Evolutionary conservation across 2,797 vertebrate genomes (phyloP).

Genomic region (Eremophila alpestris): DNA sequence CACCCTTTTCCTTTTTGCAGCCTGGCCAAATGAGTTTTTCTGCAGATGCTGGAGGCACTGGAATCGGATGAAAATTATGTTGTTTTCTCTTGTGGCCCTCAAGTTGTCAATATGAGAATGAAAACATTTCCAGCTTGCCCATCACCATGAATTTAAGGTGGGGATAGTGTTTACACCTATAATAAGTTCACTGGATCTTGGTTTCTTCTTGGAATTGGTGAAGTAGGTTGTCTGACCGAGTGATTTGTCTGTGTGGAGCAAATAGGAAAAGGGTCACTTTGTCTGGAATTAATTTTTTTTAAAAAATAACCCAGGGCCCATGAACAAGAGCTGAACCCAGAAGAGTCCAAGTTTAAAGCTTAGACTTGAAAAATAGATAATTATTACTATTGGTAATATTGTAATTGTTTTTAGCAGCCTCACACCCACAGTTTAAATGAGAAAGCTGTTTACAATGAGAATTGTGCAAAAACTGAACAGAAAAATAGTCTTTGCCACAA

Average conservation of each 20-base stretch:
- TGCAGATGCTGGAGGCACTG: neutral
- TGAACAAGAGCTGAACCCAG: neutral
- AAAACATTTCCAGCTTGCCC: neutral
- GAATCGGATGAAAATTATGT: neutral
- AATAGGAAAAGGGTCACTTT: neutral
- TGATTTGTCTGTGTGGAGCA: neutral
- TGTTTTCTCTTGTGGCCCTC: neutral
- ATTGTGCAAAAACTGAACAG: neutral
- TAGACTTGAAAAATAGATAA: neutral
- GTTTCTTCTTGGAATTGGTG: neutral
- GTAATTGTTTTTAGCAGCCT: neutral
- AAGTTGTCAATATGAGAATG: neutral
- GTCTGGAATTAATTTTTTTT: neutral
- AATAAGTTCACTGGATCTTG: neutral
- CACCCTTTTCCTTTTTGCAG: neutral
- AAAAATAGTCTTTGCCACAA: neutral
- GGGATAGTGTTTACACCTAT: neutral
- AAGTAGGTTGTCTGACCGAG: neutral
- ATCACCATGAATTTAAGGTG: neutral
- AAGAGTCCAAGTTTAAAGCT: neutral
- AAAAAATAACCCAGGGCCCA: neutral
- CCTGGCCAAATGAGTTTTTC: slow-evolving; percentile 1
- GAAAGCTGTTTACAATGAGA: neutral
- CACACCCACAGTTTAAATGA: neutral
- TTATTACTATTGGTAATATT: neutral